phyloP scores from a whole-genome alignment of 64 coral and sea anemone genomes.

The Montipora capricornis region DNA sequence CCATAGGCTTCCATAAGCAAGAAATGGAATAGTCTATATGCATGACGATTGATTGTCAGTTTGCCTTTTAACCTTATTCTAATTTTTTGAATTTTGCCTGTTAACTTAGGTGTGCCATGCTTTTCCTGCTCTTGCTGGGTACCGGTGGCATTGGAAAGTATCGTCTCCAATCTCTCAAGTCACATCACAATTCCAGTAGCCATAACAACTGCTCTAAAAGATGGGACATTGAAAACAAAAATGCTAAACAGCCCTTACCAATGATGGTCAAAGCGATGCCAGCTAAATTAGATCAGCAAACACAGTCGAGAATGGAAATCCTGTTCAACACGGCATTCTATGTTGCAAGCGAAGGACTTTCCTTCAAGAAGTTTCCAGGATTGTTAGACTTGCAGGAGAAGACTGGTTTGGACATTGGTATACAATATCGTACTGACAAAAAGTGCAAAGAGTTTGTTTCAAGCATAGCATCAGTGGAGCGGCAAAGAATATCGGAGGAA shows the following conservation, averaged over 20 bases:
- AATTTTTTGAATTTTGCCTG: too few relatives aligned
- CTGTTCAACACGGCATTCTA: neutral
- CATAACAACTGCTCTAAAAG: too few relatives aligned
- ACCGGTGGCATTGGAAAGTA: constrained; percentile 3
- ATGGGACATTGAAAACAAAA: too few relatives aligned
- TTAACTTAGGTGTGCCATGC: too few relatives aligned
- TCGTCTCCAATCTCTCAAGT: neutral
- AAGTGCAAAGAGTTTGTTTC: constrained; percentile 5
- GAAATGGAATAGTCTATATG: too few relatives aligned
- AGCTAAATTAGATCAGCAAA: constrained; percentile 1
- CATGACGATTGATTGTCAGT: too few relatives aligned
- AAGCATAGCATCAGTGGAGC: too few relatives aligned
- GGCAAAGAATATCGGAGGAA: too few relatives aligned
- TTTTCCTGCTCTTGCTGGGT: neutral
- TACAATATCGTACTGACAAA: neutral
- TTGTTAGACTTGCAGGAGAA: constrained; percentile 13
- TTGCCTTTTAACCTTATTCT: too few relatives aligned
- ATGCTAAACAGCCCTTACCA: too few relatives aligned
- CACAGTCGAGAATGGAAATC: neutral
- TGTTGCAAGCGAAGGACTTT: neutral
- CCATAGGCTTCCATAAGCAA: too few relatives aligned
- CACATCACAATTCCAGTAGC: too few relatives aligned
- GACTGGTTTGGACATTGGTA: constrained; percentile 1
- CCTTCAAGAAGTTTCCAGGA: neutral
- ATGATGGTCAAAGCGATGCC: neutral